These are phyloP conservation scores for Plestiodon gilberti DNA, from an alignment of 2,113 vertebrate genomes.

Conservation along the genomic window DNA sequence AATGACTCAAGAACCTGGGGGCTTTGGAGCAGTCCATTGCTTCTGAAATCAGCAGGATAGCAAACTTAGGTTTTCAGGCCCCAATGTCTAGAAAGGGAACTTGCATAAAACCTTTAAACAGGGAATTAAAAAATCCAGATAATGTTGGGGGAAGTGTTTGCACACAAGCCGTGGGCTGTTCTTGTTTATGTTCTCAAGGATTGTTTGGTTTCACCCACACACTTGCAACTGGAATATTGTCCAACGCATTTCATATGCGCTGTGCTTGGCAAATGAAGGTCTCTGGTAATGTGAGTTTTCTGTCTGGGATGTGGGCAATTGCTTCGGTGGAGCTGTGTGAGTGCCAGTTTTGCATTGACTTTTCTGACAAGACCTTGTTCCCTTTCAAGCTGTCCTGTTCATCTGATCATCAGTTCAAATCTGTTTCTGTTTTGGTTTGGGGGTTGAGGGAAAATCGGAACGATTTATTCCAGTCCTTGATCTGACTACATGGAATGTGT, in stretches of 20 bases:
- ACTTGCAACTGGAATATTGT: constrained; percentile 15
- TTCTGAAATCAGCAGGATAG: not conserved
- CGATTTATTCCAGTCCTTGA: not conserved
- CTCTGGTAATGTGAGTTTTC: constrained; percentile 5
- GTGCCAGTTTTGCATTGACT: not conserved
- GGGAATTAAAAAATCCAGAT: not conserved
- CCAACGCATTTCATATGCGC: not conserved
- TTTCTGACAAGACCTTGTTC: constrained; percentile 22
- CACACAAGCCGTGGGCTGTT: constrained; percentile 10
- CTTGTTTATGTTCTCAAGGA: constrained; percentile 23
- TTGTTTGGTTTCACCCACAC: constrained; percentile 28
- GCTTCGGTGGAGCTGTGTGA: not conserved
- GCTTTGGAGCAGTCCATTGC: not conserved
- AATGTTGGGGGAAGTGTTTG: not conserved
- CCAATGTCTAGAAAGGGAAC: not conserved
- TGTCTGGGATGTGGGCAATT: constrained; percentile 13
- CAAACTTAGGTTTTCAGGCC: not conserved
- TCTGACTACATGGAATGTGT: not conserved
- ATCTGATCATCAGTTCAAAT: constrained; percentile 6
- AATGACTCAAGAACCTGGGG: not conserved
- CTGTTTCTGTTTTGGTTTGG: not conserved
- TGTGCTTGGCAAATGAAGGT: not conserved
- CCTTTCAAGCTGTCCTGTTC: not conserved
- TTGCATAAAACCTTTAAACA: not conserved
- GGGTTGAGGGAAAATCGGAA: not conserved